These are phyloP conservation scores for Rhagoletis pomonella DNA, from an alignment of 1,140 invertebrate genomes.

Conservation along the genomic window DNA sequence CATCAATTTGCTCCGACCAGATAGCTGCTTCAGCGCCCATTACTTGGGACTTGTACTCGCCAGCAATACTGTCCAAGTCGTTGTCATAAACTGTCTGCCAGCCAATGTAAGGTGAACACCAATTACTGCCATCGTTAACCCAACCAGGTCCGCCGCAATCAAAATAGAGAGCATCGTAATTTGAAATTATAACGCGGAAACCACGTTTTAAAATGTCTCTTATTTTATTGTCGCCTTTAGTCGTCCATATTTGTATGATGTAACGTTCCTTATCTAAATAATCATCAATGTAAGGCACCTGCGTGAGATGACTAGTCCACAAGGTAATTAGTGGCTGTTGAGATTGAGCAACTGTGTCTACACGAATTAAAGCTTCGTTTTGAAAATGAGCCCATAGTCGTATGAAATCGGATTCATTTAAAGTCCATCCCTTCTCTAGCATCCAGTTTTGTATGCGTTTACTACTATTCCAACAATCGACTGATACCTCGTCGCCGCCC, in stretches of 20 bases:
- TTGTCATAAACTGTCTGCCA: conserved; percentile 92
- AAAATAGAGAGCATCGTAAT: conserved; percentile 89
- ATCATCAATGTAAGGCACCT: conserved; percentile 79
- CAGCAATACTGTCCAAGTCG: conserved; percentile 78
- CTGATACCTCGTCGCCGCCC: conserved; percentile 89
- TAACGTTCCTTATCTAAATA: conserved; percentile 84
- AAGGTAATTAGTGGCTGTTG: conserved; percentile 79
- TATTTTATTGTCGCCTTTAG: conserved; percentile 78
- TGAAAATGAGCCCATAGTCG: conserved; percentile 88
- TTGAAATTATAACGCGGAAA: conserved; percentile 86
- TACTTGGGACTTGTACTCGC: conserved; percentile 76
- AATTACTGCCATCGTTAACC: conserved; percentile 83
- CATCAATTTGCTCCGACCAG: conserved; percentile 88
- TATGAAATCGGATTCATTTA: conserved; percentile 79
- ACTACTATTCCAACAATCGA: conserved; percentile 86
- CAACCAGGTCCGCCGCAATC: conserved; percentile 86
- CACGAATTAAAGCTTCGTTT: conserved; percentile 78
- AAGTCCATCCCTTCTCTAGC: conserved; percentile 76
- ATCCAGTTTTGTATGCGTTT: conserved; percentile 82
- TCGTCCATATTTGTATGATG: conserved; percentile 89
- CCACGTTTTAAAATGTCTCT: conserved; percentile 80
- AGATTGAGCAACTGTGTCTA: conserved; percentile 75
- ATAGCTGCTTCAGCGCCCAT: conserved; percentile 85
- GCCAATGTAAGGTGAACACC: conserved; percentile 91
- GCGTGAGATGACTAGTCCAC: conserved; percentile 89